A percentile compares a stretch with the other conserved stretches of the same genome.
phyloP scores from a whole-genome alignment of 1,140 invertebrate species.

The Drosophila pseudoananassae region DNA sequence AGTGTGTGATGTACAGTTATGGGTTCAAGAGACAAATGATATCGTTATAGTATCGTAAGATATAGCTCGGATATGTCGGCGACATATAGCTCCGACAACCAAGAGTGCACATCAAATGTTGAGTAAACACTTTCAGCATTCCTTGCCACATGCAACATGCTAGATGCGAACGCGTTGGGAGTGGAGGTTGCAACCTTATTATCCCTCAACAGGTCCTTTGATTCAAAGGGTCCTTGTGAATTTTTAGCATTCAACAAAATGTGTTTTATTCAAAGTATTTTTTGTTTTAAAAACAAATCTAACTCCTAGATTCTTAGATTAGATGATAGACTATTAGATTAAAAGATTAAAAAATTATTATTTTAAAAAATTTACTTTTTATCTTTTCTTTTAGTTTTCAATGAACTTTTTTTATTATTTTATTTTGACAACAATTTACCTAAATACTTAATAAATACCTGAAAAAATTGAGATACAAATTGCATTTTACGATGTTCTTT shows the following conservation, averaged over 20 bases:
- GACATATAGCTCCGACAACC: not conserved
- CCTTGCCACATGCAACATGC: conserved; percentile 1
- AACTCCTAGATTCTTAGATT: too few species aligned
- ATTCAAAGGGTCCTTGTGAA: not conserved
- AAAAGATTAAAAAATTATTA: too few species aligned
- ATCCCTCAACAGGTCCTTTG: conserved; percentile 3
- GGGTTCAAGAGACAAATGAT: not conserved
- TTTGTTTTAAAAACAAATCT: too few species aligned
- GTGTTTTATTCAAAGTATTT: too few species aligned
- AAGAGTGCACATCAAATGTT: not conserved
- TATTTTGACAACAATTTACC: not conserved
- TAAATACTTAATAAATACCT: too few species aligned
- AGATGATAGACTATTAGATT: too few species aligned
- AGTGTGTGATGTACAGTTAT: not conserved
- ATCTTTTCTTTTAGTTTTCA: not conserved
- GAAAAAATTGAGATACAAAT: not conserved
- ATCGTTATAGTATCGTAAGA: not conserved
- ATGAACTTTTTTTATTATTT: not conserved
- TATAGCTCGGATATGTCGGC: not conserved
- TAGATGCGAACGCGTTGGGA: not conserved
- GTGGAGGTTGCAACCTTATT: not conserved
- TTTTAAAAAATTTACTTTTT: too few species aligned
- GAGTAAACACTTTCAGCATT: conserved; percentile 2
- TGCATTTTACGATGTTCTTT: not conserved
- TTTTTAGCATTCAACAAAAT: too few species aligned